phyloP scores from a whole-genome alignment of 2,113 vertebrate genomes.

The Brienomyrus brachyistius region DNA sequence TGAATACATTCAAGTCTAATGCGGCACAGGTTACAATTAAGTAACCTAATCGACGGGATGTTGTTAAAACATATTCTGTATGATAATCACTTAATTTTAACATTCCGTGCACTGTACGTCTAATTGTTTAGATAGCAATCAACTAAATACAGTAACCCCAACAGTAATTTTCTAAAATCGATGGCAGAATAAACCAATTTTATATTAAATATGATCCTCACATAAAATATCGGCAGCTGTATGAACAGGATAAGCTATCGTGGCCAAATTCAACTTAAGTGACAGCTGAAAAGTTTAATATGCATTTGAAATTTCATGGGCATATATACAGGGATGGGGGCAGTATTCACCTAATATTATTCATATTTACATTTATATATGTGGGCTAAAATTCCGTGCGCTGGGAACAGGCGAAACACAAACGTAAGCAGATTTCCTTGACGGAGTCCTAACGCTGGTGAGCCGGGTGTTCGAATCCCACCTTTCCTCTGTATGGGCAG shows the following conservation, averaged over 20 bases:
- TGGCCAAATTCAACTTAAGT: too few relatives aligned
- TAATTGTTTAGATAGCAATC: not conserved
- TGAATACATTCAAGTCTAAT: not conserved
- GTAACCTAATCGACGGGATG: not conserved
- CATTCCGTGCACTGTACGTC: not conserved
- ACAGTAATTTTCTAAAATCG: not conserved
- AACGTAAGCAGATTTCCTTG: too few relatives aligned
- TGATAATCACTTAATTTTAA: not conserved
- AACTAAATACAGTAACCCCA: not conserved
- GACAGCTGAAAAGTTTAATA: too few relatives aligned
- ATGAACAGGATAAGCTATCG: too few relatives aligned
- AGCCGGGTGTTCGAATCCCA: not conserved
- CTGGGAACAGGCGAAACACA: too few relatives aligned
- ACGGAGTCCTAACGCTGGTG: too few relatives aligned
- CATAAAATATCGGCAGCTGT: too few relatives aligned
- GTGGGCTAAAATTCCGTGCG: too few relatives aligned
- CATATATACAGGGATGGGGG: too few relatives aligned
- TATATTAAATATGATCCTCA: not conserved
- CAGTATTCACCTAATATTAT: too few relatives aligned
- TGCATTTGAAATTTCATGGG: too few relatives aligned
- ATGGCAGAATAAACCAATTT: not conserved
- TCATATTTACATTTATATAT: too few relatives aligned
- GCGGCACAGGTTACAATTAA: not conserved
- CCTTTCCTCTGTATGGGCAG: not conserved
- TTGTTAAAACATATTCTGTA: not conserved